Evolutionary conservation across 2,888 invertebrate genomes (phyloP), one percentile per base, ranked within the genome.

Genomic region (Plebejus melissa): DNA sequence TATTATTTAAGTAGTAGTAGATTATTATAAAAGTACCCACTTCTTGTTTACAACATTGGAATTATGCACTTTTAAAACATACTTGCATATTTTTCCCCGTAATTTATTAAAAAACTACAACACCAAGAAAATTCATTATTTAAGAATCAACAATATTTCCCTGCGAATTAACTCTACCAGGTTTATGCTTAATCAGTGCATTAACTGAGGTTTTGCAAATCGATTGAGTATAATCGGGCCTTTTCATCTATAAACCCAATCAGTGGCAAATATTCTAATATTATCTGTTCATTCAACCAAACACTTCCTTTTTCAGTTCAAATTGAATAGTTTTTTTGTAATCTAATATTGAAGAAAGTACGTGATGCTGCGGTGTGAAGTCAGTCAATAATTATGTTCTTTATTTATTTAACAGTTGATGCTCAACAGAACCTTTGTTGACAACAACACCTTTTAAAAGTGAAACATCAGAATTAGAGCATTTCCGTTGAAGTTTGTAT

Each of bases 301-400:
- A 22, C 28, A 71, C 71, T 71, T 5, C 50, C 16, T 32, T 72
- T 72, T 72, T 50, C 32, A 32, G 4, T 50, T 65, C 32, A 72
- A 72, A 72, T 72, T 54, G 72, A 72, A 72, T 71, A 71, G 22
- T 46, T 36, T 69, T 71, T 71, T 71, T 46, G 41, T 71, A 70
- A 70, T 70, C 70, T 46, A 71, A 71, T 71, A 28, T 46, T 71
- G 32, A 28, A 28, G 72, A 72, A 72, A 72, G 72, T 46, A 71
- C 46, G 71, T 46, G 41, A 70, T 6, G 58, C 58, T 7, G 11
- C 65, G 32, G 65, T 70, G 38, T 38, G 69, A 69, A 69, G 38
- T 71, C 46, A 36, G 71, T 13, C 28, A 71, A 41, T 70, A 65
- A 65, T 36, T 1, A 36, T 11, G 9, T 32, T 32, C 32, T 58